Evolutionary conservation across 1,140 invertebrate genomes (phyloP).

Genomic region (Penaeus japonicus): DNA sequence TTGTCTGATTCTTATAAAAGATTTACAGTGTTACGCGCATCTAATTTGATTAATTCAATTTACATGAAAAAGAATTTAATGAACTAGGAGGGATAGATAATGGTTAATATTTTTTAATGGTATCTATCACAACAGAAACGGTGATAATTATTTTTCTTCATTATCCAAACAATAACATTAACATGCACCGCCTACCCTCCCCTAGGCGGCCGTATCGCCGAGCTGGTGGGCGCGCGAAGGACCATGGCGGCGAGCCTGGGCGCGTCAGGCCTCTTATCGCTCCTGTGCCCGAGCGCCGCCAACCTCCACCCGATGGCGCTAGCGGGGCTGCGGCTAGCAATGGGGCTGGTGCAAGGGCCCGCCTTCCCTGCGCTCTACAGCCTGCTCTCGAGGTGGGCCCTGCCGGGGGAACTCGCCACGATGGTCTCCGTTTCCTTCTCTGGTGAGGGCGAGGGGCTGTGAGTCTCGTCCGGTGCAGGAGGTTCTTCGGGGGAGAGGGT

Average conservation of each 20-base stretch:
- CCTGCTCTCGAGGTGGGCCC: conserved; percentile 28
- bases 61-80: no score
- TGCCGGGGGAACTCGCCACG: conserved; percentile 30
- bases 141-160: no score
- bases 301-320: conserved; percentile 24
- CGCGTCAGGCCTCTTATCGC: not conserved
- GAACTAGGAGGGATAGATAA: no score
- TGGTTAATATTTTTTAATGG: no score
- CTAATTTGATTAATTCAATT: no score
- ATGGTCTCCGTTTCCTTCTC: conserved; percentile 40
- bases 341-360: conserved; percentile 38
- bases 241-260: conserved; percentile 21
- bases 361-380: conserved; percentile 34
- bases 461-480: no score
- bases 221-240: conserved; percentile 29
- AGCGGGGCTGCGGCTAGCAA: conserved; percentile 11
- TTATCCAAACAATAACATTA: not conserved
- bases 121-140: no score
- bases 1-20: no score
- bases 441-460: not conserved
- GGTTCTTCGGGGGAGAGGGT: not conserved
- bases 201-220: conserved; percentile 37
- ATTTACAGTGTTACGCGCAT: no score
- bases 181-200: not conserved
- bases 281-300: conserved; percentile 31